phyloP scores from a whole-genome alignment of 2,113 vertebrate genomes.

The Sprattus sprattus region DNA sequence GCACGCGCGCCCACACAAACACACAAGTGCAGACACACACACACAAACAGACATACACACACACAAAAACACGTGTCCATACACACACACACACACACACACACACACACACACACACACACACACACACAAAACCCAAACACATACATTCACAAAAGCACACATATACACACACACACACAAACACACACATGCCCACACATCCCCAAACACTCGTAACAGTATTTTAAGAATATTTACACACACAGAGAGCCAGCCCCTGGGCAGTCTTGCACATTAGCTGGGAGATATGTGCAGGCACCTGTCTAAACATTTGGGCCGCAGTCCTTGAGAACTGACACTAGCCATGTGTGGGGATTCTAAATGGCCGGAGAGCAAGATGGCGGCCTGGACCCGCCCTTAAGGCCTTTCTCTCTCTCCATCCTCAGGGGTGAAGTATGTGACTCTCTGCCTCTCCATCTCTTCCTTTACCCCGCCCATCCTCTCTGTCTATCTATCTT shows the following conservation, averaged over 20 bases:
- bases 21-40: not conserved
- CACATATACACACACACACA: not conserved
- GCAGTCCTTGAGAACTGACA: not conserved
- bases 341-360: not conserved
- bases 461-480: not conserved
- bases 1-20: not conserved
- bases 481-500: not conserved
- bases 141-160: not conserved
- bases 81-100: not conserved
- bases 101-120: not conserved
- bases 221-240: not conserved
- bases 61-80: no score
- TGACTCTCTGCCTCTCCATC: not conserved
- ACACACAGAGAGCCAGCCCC: not conserved
- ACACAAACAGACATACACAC: not conserved
- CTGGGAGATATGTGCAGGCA: not conserved
- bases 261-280: not conserved
- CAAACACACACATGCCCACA: not conserved
- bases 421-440: not conserved
- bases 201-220: not conserved
- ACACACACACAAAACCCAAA: not conserved
- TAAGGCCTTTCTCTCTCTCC: not conserved
- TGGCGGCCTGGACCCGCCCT: not conserved
- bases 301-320: slow-evolving; percentile 1
- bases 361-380: not conserved